Evolutionary conservation across 2,888 invertebrate species (phyloP).

Genomic region (Monopis laevigella): DNA sequence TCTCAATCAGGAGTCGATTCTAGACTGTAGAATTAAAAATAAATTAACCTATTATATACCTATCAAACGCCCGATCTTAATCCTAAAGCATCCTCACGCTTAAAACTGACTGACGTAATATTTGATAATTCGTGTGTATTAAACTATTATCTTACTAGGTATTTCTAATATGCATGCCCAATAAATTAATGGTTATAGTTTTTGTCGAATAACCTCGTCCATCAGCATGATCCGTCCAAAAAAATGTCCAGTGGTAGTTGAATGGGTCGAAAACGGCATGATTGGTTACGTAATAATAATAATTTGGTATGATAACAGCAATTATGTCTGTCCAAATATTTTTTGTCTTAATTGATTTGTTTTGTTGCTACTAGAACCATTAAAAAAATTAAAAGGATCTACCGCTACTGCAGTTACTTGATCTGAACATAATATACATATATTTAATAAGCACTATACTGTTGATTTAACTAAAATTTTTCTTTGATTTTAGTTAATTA

Average conservation of each 20-base stretch:
- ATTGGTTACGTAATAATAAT: too few species aligned
- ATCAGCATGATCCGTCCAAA: slow-evolving; percentile 25
- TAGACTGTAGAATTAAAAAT: slow-evolving; percentile 3
- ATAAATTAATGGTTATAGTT: slow-evolving; percentile 41
- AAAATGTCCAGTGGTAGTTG: slow-evolving; percentile 3
- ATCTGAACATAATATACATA: too few species aligned
- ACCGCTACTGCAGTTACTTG: too few species aligned
- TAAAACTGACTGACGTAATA: slow-evolving; percentile 14
- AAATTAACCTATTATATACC: slow-evolving; percentile 22
- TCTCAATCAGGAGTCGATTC: slow-evolving; percentile 3
- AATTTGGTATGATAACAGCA: too few species aligned
- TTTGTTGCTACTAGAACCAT: too few species aligned
- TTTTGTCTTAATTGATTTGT: too few species aligned
- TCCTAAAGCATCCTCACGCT: slow-evolving; percentile 26
- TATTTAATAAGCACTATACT: too few species aligned
- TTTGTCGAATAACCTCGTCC: slow-evolving; percentile 38
- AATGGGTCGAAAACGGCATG: background rate
- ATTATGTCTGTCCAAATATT: too few species aligned
- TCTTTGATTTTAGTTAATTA: too few species aligned
- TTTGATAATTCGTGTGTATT: slow-evolving; percentile 15
- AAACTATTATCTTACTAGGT: slow-evolving; percentile 9
- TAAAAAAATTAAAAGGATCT: too few species aligned
- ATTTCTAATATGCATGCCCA: slow-evolving; percentile 12
- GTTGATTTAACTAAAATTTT: too few species aligned
- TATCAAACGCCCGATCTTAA: slow-evolving; percentile 20